Percentiles rank a stretch among this genome's conserved stretches.
Conservation (phyloP, 2,113 vertebrate genomes). For the Indicator maculatus region DNA sequence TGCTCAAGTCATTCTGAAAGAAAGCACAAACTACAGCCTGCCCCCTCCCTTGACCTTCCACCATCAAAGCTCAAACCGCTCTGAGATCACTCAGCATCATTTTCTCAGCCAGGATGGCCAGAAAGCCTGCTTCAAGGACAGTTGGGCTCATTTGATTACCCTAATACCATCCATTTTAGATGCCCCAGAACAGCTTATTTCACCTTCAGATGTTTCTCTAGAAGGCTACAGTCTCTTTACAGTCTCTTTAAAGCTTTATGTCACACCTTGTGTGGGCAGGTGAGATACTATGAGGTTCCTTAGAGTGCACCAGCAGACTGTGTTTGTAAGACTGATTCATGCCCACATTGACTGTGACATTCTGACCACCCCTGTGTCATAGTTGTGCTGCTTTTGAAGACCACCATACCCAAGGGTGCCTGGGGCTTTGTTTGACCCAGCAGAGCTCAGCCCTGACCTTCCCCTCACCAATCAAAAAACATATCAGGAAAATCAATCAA, state of each 20-base stretch:
- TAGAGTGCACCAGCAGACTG: not conserved
- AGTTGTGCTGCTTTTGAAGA: not conserved
- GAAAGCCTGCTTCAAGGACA: not conserved
- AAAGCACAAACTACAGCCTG: not conserved
- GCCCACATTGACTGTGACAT: not conserved
- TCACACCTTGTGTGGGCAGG: not conserved
- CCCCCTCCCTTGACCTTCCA: not conserved
- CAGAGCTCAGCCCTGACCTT: not conserved
- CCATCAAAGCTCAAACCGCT: not conserved
- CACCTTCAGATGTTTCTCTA: not conserved
- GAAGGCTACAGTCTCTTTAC: not conserved
- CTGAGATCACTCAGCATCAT: not conserved
- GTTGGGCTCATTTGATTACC: not conserved
- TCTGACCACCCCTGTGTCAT: not conserved
- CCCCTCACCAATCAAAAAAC: not conserved
- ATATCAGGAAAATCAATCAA: not conserved
- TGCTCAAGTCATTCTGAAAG: not conserved
- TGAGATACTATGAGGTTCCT: not conserved
- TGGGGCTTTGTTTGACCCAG: not conserved
- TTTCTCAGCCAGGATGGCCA: not conserved
- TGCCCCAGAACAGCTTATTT: not conserved
- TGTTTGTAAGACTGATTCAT: not conserved
- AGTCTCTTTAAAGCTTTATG: not conserved
- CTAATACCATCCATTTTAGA: accelerated
- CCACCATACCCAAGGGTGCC: accelerated